A percentile compares a stretch with the other conserved stretches of the same genome.
Conservation (phyloP, 1,140 invertebrate species). For the Bursaphelenchus mucronatus region DNA sequence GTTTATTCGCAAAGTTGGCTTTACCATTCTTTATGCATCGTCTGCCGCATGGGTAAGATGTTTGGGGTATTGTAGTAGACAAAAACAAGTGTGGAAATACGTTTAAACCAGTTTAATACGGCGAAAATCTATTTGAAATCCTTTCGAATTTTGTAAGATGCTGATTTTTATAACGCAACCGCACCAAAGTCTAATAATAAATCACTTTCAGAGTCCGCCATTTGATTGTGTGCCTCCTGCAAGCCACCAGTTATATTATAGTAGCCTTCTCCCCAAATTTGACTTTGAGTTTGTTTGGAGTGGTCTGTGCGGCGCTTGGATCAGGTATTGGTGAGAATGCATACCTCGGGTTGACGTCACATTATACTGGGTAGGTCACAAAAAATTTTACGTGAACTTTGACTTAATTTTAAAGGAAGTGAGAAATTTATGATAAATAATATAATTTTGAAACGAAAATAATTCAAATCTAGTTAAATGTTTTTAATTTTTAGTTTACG, state of each 20-base stretch:
- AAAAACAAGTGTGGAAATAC: too few species aligned
- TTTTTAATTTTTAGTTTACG: slow-evolving; percentile 4
- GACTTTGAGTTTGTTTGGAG: slow-evolving; percentile 30
- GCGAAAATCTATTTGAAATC: too few species aligned
- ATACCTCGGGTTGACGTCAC: slow-evolving; percentile 26
- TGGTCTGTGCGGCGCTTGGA: slow-evolving; percentile 34
- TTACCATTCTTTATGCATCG: slow-evolving; percentile 49
- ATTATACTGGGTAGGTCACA: slow-evolving; percentile 25
- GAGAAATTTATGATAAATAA: not conserved
- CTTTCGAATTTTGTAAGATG: too few species aligned
- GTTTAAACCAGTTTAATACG: too few species aligned
- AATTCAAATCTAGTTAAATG: not conserved
- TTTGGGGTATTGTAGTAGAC: too few species aligned
- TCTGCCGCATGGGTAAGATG: slow-evolving; percentile 32
- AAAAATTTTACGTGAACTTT: not conserved
- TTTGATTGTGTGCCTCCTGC: slow-evolving; percentile 28
- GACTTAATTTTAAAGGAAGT: slow-evolving; percentile 9
- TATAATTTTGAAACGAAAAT: not conserved
- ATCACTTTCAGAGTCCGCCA: slow-evolving; percentile 40
- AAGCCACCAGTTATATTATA: slow-evolving; percentile 29
- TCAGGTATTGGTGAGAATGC: slow-evolving; percentile 35
- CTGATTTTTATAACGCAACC: too few species aligned
- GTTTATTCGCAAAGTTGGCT: slow-evolving; percentile 36
- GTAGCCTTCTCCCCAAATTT: slow-evolving; percentile 36
- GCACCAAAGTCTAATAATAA: not conserved